Evolutionary conservation across 1,140 invertebrate genomes (phyloP).

Genomic region (Drosophila lacteicornis): DNA sequence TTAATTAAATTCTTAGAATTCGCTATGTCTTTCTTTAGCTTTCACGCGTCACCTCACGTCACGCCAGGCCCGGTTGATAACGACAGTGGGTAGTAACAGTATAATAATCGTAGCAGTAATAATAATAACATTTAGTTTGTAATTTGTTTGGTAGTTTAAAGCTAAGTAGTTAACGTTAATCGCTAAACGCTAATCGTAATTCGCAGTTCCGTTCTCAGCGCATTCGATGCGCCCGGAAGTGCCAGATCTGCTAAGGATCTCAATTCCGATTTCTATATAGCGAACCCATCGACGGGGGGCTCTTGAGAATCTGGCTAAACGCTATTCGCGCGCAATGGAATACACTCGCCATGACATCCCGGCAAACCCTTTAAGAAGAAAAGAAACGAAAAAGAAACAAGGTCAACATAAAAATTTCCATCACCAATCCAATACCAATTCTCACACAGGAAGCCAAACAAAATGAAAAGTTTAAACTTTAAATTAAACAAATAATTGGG

Average conservation of each 20-base stretch:
- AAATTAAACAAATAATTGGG: neutral
- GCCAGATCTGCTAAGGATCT: conserved; percentile 10
- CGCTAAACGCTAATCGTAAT: conserved; percentile 40
- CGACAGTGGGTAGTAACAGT: conserved; percentile 33
- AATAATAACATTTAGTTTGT: conserved; percentile 49
- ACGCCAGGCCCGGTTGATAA: conserved; percentile 46
- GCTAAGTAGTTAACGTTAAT: conserved; percentile 41
- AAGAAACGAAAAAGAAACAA: conserved; percentile 83
- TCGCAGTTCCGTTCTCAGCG: conserved; percentile 28
- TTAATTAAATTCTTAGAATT: conserved; percentile 83
- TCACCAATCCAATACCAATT: conserved; percentile 38
- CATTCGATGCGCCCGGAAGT: conserved; percentile 33
- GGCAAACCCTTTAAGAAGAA: conserved; percentile 85
- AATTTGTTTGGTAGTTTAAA: conserved; percentile 46
- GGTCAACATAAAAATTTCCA: conserved; percentile 79
- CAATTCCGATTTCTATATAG: conserved; percentile 37
- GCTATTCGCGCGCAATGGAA: conserved; percentile 86
- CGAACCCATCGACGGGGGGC: conserved; percentile 30
- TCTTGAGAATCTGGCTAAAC: conserved; percentile 73
- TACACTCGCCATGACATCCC: conserved; percentile 86
- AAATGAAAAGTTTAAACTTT: conserved; percentile 10
- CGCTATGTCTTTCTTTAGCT: conserved; percentile 83
- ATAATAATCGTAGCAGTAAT: conserved; percentile 36
- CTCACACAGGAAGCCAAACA: conserved; percentile 38
- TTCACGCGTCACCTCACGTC: conserved; percentile 48